Evolutionary conservation across 2,888 invertebrate species (phyloP).

Genomic region (Campoplex nolae): DNA sequence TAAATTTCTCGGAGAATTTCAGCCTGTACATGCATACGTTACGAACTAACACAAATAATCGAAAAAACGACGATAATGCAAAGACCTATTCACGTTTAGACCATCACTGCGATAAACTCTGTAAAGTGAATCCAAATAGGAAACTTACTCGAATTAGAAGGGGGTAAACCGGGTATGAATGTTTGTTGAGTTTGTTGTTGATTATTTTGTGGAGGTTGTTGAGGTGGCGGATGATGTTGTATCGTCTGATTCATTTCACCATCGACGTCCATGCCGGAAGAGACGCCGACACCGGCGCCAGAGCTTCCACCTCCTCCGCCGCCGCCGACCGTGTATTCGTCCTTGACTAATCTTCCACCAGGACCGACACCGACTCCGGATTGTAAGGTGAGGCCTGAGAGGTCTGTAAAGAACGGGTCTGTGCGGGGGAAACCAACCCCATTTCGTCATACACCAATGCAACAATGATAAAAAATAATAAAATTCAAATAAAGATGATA

Average conservation of each 20-base stretch:
- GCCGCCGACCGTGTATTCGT: slow-evolving; percentile 94
- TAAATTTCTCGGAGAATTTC: background rate
- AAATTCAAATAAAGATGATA: slow-evolving; percentile 63
- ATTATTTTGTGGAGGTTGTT: slow-evolving; percentile 79
- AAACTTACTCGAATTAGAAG: slow-evolving; percentile 80
- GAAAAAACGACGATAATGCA: slow-evolving; percentile 46
- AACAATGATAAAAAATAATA: slow-evolving; percentile 75
- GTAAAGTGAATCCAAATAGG: background rate
- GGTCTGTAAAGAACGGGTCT: slow-evolving; percentile 88
- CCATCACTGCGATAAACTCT: background rate
- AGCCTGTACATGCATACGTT: slow-evolving; percentile 15
- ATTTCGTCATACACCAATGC: slow-evolving; percentile 83
- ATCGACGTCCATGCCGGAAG: slow-evolving; percentile 87
- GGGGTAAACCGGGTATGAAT: slow-evolving; percentile 80
- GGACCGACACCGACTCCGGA: slow-evolving; percentile 86
- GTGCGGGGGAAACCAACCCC: slow-evolving; percentile 84
- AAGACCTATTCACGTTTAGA: slow-evolving; percentile 34
- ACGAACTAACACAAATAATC: slow-evolving; percentile 8
- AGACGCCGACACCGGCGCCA: slow-evolving; percentile 84
- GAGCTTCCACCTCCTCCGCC: slow-evolving; percentile 81
- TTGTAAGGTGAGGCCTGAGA: slow-evolving; percentile 96
- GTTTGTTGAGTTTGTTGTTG: slow-evolving; percentile 84
- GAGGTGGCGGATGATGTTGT: slow-evolving; percentile 89
- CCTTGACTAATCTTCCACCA: slow-evolving; percentile 94
- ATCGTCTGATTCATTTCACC: slow-evolving; percentile 89